Base-by-base conservation (phyloP, 64 coral and sea anemone genomes). In the Dendronephthya gigantea region DNA sequence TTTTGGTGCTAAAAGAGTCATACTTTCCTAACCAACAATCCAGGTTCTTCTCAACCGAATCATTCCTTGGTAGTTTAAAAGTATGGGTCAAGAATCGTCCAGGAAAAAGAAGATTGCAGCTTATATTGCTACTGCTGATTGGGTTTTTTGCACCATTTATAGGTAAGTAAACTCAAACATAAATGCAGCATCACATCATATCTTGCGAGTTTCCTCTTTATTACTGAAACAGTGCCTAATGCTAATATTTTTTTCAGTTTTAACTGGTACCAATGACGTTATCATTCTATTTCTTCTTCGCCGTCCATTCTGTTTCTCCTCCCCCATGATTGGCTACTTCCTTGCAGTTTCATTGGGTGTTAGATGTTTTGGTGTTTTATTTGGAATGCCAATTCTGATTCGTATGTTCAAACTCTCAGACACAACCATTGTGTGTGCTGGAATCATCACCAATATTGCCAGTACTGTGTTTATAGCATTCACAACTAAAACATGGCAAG, bases 201-300 rank as follows among this genome's bases (percentile, higher is more conserved):
- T n/a, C n/a, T n/a, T n/a, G n/a, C n/a, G n/a, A n/a, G n/a, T n/a
- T n/a, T 52, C 13, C 50, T 8, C 0, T 52, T 52, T 52, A n/a
- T n/a, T n/a, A n/a, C n/a, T n/a, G n/a, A n/a, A n/a, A n/a, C n/a
- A n/a, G n/a, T n/a, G n/a, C n/a, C n/a, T n/a, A n/a, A n/a, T n/a
- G n/a, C n/a, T n/a, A n/a, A n/a, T n/a, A n/a, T 94, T 86, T 41
- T 29, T 72, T 97, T 83, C 81, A 97, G 94, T 85, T 86, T 97
- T 97, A 87, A 51, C 84, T 83, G 94, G 94, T 58, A 93, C 86
- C 79, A 97, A 97, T 87, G 94, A 97, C 83, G 87, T 93, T 50
- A 68, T 84, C 36, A 85, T 89, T 27, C 68, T 96, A 7, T 97
- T 93, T 68, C 81, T 88, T 66, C 79, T 87, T 31, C 69, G 83